These are phyloP conservation scores for Lacerta agilis DNA, from an alignment of 2,797 vertebrate species.

Conservation along the genomic window DNA sequence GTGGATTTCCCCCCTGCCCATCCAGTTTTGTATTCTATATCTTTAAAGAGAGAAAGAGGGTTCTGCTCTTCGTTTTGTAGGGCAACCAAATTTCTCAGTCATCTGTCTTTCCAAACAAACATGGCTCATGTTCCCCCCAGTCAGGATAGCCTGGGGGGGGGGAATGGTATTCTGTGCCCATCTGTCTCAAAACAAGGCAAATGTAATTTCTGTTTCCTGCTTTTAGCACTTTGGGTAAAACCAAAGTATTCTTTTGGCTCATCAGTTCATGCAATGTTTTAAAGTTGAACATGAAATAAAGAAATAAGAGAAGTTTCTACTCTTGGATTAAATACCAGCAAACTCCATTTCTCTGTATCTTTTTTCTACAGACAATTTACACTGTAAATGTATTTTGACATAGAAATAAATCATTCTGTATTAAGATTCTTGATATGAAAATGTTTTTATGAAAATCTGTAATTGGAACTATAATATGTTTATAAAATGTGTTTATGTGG, in stretches of 20 bases:
- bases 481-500: conserved; percentile 81
- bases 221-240: conserved; percentile 56
- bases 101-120: conserved; percentile 47
- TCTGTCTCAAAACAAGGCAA: conserved; percentile 46
- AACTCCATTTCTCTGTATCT: conserved; percentile 74
- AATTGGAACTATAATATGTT: conserved; percentile 79
- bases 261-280: conserved; percentile 59
- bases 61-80: conserved; percentile 55
- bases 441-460: conserved; percentile 82
- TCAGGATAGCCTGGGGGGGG: neutral
- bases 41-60: conserved; percentile 23
- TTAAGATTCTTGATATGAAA: conserved; percentile 80
- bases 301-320: conserved; percentile 63
- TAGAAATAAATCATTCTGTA: conserved; percentile 81
- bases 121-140: neutral
- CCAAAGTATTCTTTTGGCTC: conserved; percentile 49
- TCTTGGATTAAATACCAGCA: conserved; percentile 75
- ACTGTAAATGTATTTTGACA: conserved; percentile 83
- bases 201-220: conserved; percentile 45
- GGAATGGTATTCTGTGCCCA: conserved; percentile 22
- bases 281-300: conserved; percentile 64
- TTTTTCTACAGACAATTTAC: conserved; percentile 75
- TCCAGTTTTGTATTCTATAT: conserved; percentile 64
- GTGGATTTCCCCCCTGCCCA: conserved; percentile 64
- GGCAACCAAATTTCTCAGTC: conserved; percentile 54